These are phyloP conservation scores for Chloroclysta siterata DNA, from an alignment of 2,888 invertebrate genomes.

Conservation along the genomic window DNA sequence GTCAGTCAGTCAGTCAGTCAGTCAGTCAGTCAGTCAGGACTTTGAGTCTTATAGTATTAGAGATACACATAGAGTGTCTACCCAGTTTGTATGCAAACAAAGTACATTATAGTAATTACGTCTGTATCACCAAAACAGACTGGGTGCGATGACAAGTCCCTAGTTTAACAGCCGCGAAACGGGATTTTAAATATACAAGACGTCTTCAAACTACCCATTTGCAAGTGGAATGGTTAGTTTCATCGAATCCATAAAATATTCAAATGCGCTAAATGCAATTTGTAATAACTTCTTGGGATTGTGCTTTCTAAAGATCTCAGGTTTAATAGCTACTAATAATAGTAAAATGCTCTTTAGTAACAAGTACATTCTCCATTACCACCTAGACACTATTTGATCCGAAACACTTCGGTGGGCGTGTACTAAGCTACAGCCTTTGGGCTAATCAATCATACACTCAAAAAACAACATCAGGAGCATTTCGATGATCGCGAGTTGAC, in stretches of 20 bases:
- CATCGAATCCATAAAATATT: constrained; percentile 21
- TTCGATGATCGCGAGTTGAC: constrained; percentile 1
- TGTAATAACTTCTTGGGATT: constrained; percentile 20
- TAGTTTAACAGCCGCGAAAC: background rate
- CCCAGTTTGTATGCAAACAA: no score
- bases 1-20: no score
- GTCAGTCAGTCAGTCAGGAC: no score
- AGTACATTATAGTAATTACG: no score
- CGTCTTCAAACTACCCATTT: background rate
- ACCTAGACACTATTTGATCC: background rate
- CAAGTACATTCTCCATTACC: constrained; percentile 11
- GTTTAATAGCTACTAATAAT: constrained; percentile 10
- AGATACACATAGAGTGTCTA: no score
- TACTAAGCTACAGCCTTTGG: constrained; percentile 8
- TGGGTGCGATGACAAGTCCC: background rate
- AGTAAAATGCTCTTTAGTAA: constrained; percentile 10
- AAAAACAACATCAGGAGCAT: background rate
- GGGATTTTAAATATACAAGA: background rate
- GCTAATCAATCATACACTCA: constrained; percentile 4
- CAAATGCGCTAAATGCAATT: constrained; percentile 23
- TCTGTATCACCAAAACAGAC: background rate
- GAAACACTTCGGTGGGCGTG: constrained; percentile 2
- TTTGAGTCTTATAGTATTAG: no score
- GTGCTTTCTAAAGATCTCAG: constrained; percentile 29
- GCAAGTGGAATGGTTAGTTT: constrained; percentile 5